These are phyloP conservation scores for Pyrocephalus nanus DNA, from an alignment of 2,797 vertebrate species.

Conservation along the genomic window DNA sequence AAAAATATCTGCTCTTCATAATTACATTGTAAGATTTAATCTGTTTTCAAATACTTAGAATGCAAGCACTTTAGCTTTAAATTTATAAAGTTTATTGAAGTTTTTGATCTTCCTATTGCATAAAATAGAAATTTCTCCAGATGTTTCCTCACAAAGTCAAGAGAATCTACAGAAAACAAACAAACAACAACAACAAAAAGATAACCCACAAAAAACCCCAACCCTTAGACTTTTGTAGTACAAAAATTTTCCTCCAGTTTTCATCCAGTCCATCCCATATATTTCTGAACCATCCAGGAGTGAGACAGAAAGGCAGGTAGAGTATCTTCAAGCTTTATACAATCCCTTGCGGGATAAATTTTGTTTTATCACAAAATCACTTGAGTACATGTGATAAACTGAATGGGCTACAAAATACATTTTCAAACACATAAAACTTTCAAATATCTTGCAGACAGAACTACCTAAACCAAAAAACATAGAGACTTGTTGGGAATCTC, in stretches of 20 bases:
- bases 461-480: not conserved
- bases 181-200: not conserved
- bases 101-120: not conserved
- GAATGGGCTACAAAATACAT: not conserved
- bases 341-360: not conserved
- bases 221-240: not conserved
- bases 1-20: not conserved
- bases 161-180: not conserved
- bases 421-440: not conserved
- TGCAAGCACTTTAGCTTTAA: not conserved
- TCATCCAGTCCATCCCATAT: not conserved
- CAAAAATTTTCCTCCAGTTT: not conserved
- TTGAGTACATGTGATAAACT: not conserved
- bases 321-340: not conserved
- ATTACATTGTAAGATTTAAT: not conserved
- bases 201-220: no score
- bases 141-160: not conserved
- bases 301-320: not conserved
- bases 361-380: not conserved
- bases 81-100: not conserved
- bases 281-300: not conserved
- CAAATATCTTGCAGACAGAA: not conserved
- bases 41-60: not conserved
- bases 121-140: not conserved
- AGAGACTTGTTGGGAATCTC: not conserved